Evolutionary conservation across 2,797 vertebrate genomes (phyloP).

Genomic region (Coendou prehensilis): DNA sequence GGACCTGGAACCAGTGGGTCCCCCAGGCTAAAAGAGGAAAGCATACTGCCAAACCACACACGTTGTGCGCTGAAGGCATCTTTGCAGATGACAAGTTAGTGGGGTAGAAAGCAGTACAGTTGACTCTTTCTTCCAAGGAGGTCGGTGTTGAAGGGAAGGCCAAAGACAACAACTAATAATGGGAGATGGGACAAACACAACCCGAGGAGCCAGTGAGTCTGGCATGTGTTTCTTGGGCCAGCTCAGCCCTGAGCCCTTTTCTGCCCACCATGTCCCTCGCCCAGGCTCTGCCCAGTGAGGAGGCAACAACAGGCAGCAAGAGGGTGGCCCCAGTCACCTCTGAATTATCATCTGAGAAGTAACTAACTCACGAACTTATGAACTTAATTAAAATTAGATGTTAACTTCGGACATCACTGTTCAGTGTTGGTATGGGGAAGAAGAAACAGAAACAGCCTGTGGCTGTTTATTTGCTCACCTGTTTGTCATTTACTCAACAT

Average conservation of each 20-base stretch:
- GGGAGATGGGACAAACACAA: too few species aligned
- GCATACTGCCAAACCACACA: not conserved
- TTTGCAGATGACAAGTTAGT: not conserved
- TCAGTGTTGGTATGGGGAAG: not conserved
- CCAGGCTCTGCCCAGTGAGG: not conserved
- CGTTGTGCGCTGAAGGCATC: not conserved
- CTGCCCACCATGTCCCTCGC: not conserved
- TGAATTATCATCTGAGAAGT: not conserved
- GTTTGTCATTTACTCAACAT: not conserved
- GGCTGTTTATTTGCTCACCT: not conserved
- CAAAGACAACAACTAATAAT: not conserved
- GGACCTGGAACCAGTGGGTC: not conserved
- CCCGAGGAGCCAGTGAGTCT: too few species aligned
- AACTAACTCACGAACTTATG: not conserved
- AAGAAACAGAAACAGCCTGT: not conserved
- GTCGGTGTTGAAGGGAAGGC: not conserved
- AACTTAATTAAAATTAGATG: not conserved
- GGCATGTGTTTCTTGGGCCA: not conserved
- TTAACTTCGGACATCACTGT: accelerated
- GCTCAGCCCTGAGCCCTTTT: not conserved
- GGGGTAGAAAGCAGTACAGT: not conserved
- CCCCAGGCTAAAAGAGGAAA: not conserved
- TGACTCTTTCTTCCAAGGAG: not conserved
- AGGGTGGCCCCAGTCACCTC: not conserved
- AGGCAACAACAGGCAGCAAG: not conserved